These are phyloP conservation scores for Notospermus geniculatus DNA, from an alignment of 1,140 invertebrate species.

Conservation along the genomic window DNA sequence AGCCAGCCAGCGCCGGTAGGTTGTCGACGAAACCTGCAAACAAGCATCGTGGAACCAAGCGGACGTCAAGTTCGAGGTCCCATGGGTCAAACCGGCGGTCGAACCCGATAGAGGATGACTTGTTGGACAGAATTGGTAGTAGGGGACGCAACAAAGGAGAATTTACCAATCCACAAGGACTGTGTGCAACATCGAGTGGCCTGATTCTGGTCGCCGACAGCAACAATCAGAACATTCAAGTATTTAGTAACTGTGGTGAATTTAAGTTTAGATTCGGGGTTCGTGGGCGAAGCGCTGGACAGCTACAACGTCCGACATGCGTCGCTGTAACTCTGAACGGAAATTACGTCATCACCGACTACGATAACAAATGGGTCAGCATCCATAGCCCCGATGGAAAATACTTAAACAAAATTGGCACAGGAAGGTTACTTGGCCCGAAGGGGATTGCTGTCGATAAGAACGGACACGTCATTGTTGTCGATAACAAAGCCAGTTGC, in stretches of 20 bases:
- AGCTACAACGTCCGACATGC: conserved; percentile 62
- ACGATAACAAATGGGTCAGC: conserved; percentile 64
- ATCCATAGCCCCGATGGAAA: conserved; percentile 61
- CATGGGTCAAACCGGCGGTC: conserved; percentile 55
- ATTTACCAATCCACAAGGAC: conserved; percentile 64
- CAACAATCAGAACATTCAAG: conserved; percentile 63
- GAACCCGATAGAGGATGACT: conserved; percentile 58
- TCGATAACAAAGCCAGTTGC: conserved; percentile 63
- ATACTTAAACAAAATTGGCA: conserved; percentile 61
- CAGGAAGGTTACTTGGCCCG: conserved; percentile 61
- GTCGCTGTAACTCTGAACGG: conserved; percentile 59
- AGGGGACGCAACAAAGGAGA: conserved; percentile 61
- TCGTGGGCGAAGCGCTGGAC: conserved; percentile 59
- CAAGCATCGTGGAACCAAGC: conserved; percentile 52
- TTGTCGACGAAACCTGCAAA: conserved; percentile 35
- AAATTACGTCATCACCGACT: conserved; percentile 63
- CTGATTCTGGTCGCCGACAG: conserved; percentile 62
- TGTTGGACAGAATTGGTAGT: conserved; percentile 52
- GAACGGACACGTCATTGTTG: conserved; percentile 62
- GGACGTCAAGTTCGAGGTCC: conserved; percentile 52
- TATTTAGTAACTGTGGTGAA: conserved; percentile 48
- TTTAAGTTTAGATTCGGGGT: conserved; percentile 57
- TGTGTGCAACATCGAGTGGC: conserved; percentile 47
- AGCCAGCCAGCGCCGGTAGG: conserved; percentile 33
- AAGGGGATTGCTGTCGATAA: conserved; percentile 61